Conservation (phyloP, 2,888 invertebrate species). For the Phyllotreta cruciferae region DNA sequence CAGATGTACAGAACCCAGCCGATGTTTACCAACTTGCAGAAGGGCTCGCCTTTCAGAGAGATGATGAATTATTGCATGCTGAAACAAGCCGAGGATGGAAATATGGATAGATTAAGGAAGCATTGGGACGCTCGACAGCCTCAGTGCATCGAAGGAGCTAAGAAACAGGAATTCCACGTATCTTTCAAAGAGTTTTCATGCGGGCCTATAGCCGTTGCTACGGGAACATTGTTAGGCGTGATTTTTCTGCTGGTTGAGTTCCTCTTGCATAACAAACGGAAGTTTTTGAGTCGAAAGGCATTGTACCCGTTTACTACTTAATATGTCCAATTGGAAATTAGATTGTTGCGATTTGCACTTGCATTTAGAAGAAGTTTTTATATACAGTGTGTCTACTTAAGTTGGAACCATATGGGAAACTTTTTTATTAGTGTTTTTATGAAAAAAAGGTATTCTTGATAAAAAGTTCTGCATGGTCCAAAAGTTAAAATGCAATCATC, state of each 20-base stretch:
- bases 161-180: conserved; percentile 63
- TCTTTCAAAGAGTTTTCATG: conserved; percentile 67
- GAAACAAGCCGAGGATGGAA: conserved; percentile 66
- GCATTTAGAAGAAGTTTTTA: too few species aligned
- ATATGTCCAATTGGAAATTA: too few species aligned
- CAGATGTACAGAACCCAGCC: conserved; percentile 68
- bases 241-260: conserved; percentile 58
- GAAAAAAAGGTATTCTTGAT: too few species aligned
- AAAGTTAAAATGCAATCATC: too few species aligned
- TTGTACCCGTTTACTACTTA: conserved; percentile 14
- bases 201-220: conserved; percentile 63
- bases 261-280: conserved; percentile 25
- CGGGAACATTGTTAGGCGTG: conserved; percentile 61
- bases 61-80: conserved; percentile 68
- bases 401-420: too few species aligned
- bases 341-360: too few species aligned
- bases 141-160: conserved; percentile 63
- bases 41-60: conserved; percentile 69
- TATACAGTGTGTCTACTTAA: too few species aligned
- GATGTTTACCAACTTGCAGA: conserved; percentile 65
- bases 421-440: too few species aligned
- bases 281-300: background rate
- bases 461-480: too few species aligned
- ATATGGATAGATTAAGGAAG: conserved; percentile 65
- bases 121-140: conserved; percentile 69